These are phyloP conservation scores for Grus americana DNA, from an alignment of 2,113 vertebrate species.

Conservation along the genomic window DNA sequence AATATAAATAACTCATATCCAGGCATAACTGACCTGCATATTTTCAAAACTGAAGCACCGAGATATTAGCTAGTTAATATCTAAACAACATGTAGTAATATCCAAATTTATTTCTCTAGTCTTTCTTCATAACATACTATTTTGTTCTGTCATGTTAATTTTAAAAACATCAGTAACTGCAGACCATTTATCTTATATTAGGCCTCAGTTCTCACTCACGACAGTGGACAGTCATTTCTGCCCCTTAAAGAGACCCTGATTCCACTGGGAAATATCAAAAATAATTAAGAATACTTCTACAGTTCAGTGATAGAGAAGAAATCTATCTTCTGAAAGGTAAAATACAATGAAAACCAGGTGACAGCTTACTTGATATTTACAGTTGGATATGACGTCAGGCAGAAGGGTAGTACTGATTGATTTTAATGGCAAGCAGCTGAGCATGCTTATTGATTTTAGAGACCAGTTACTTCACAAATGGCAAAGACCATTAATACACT, in stretches of 20 bases:
- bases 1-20: neutral
- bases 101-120: neutral
- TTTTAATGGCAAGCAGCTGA: slow-evolving; percentile 75
- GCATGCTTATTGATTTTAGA: slow-evolving; percentile 68
- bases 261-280: slow-evolving; percentile 56
- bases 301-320: slow-evolving; percentile 37
- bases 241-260: slow-evolving; percentile 20
- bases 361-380: slow-evolving; percentile 76
- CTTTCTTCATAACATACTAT: neutral
- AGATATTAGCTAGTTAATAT: neutral
- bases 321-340: slow-evolving; percentile 65
- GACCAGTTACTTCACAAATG: slow-evolving; percentile 62
- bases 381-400: slow-evolving; percentile 73
- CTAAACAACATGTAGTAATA: neutral
- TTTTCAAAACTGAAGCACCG: neutral
- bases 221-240: slow-evolving; percentile 27
- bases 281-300: slow-evolving; percentile 65
- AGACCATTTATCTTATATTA: neutral
- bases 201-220: neutral
- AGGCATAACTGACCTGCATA: neutral
- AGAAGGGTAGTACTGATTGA: slow-evolving; percentile 68
- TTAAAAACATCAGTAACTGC: neutral
- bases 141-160: neutral
- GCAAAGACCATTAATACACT: slow-evolving; percentile 67
- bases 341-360: slow-evolving; percentile 68